Base-by-base conservation (phyloP, 2,888 invertebrate species). In the Epinotia bilunana region DNA sequence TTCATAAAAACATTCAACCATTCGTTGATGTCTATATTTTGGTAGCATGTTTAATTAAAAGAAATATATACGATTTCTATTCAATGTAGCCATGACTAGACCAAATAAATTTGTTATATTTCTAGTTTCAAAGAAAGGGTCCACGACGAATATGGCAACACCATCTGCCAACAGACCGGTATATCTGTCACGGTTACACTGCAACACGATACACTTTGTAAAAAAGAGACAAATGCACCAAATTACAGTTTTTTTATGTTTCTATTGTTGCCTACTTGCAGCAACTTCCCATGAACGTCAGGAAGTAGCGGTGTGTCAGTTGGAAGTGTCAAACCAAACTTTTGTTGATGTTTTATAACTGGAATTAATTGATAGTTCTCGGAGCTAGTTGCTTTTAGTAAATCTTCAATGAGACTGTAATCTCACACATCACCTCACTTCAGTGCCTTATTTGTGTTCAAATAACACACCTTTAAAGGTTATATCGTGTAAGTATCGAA, bases 301-400 rank as follows among this genome's bases (percentile, higher is more conserved):
- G 72, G 73, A 76, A 76, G 68, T 73, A 76, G 73, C 75, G 75
- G 73, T 77, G 77, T 74, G 75, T 75, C 75, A 75, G 75, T 75
- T 72, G 65, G 61, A 72, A 75, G 88, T 91, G 89, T 91, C 92
- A 92, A 91, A 91, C 87, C 92, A 92, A 91, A 91, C 87, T 92
- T 87, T 92, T 92, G 92, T 93, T 93, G 92, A 89, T 93, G 89
- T 87, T 89, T 87, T 89, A 86, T 86, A 84, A 87, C 82, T 85
- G 83, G 85, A 85, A 83, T 83, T 83, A 80, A 80, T 84, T 88
- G 85, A 85, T 88, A 85, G 80, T 86, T 79, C 81, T 80, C 78
- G 84, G 77, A 82, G 80, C 81, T 83, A 78, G 77, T 85, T 79
- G 78, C 77, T 85, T 80, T 82, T 81, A 78, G 74, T 80, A 77